These are phyloP conservation scores for Megalopta genalis DNA, from an alignment of 1,140 invertebrate species.

Conservation along the genomic window DNA sequence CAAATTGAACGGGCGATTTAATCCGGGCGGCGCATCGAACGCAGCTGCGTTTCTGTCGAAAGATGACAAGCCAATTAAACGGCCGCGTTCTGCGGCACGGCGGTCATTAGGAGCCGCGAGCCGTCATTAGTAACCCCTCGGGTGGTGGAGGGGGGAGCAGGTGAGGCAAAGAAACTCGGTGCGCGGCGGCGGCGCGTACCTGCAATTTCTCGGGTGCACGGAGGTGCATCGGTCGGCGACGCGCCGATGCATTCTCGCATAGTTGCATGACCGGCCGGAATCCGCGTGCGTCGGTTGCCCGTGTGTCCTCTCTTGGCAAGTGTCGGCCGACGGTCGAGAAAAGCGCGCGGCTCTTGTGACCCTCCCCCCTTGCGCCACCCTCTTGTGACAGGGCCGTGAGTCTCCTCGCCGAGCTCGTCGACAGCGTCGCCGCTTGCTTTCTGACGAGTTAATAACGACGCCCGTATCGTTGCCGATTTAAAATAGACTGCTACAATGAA, in stretches of 20 bases:
- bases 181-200: background rate
- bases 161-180: background rate
- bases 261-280: slow-evolving; percentile 1
- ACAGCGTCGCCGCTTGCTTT: no score
- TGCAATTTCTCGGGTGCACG: background rate
- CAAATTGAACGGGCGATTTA: slow-evolving; percentile 43
- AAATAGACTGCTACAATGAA: no score
- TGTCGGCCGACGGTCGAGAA: no score
- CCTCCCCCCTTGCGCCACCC: no score
- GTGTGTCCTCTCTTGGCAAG: background rate
- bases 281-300: background rate
- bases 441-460: no score
- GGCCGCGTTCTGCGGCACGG: background rate
- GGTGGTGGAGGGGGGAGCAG: no score
- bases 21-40: slow-evolving; percentile 26
- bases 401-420: no score
- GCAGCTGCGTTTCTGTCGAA: slow-evolving; percentile 4
- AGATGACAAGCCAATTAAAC: slow-evolving; percentile 41
- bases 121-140: slow-evolving; percentile 18
- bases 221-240: background rate
- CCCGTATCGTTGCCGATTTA: no score
- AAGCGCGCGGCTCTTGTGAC: no score
- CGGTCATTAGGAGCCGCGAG: background rate
- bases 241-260: slow-evolving; percentile 2
- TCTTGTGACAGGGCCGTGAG: no score